A percentile compares a stretch with the other conserved stretches of the same genome.
These are phyloP conservation scores for Caradrina clavipalpis DNA, from an alignment of 2,888 invertebrate species.

Conservation along the genomic window DNA sequence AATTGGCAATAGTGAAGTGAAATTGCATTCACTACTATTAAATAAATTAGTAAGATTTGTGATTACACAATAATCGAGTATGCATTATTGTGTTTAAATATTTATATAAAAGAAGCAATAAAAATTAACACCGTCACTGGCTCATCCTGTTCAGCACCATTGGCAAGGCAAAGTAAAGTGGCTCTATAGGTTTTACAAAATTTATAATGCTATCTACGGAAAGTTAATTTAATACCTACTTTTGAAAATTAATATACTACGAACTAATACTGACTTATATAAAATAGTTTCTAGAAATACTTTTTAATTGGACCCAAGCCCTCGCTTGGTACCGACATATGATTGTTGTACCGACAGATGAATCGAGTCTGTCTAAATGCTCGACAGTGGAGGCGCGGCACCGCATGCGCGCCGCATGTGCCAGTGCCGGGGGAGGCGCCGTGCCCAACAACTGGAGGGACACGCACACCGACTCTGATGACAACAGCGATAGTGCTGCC, in stretches of 20 bases:
- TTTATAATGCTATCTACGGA: no score
- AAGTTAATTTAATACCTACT: no score
- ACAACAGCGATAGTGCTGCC: slow-evolving; percentile 88
- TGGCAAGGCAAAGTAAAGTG: no score
- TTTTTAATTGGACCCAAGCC: slow-evolving; percentile 15
- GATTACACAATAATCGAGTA: not conserved
- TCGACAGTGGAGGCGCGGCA: slow-evolving; percentile 92
- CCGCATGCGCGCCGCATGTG: slow-evolving; percentile 84
- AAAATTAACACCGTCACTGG: no score
- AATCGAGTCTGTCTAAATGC: slow-evolving; percentile 92
- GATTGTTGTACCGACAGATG: slow-evolving; percentile 84
- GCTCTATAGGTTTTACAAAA: no score
- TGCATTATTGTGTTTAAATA: no score
- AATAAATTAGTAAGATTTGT: not conserved
- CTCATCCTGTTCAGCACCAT: no score
- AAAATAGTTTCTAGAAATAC: slow-evolving; percentile 6
- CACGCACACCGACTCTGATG: slow-evolving; percentile 86
- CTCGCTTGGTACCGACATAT: slow-evolving; percentile 48
- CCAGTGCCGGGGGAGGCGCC: slow-evolving; percentile 65
- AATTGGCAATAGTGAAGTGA: not conserved
- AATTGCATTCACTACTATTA: not conserved
- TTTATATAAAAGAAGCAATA: no score
- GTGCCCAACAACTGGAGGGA: slow-evolving; percentile 76
- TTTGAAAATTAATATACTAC: no score
- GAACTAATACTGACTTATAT: no score